Evolutionary conservation across 2,113 vertebrate species (phyloP), one percentile per base, ranked within the genome.

Genomic region (Pao palembangensis): DNA sequence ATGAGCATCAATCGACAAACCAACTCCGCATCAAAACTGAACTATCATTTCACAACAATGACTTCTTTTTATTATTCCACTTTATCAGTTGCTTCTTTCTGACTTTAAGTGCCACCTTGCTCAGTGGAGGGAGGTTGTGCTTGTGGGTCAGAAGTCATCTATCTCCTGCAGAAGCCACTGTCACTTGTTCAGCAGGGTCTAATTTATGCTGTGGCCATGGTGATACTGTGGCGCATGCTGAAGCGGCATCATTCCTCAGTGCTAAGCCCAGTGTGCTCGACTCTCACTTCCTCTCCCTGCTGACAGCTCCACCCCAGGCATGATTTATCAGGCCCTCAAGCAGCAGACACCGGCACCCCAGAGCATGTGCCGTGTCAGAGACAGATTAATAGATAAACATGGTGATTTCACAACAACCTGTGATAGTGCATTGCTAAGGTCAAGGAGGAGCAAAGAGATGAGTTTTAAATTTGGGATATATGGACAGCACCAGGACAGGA

Each of bases 221-320:
- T 61, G 74, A 71, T 71, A 75, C 74, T 71, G 76, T 80, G 83
- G 78, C 55, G 73, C 66, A 64, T 71, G 85, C 81, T 79, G 74
- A 88, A 90, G 88, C 78, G 84, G 80, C 88, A 87, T 80, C 81
- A 87, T 90, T 81, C 66, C 80, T 88, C 78, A 82, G 77, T 51
- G 68, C 83, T 81, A 84, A 84, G 78, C 72, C 70, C 78, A 25
- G 75, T 43, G 63, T 75, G 76, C 72, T 74, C 61, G 63, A 67
- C 69, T 69, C 74, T 69, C 79, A 71, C 80, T 80, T 76, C 75
- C 81, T 69, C 58, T 69, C 66, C 76, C 78, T 38, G 64, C 72
- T 66, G 80, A 84, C 83, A 82, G 72, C 56, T 71, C 62, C 63
- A 64, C 65, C 72, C 69, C 54, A 31, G 78, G 68, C 75, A 49